Base-by-base conservation (phyloP, 2,797 vertebrate species). In the Chaunax sp. region DNA sequence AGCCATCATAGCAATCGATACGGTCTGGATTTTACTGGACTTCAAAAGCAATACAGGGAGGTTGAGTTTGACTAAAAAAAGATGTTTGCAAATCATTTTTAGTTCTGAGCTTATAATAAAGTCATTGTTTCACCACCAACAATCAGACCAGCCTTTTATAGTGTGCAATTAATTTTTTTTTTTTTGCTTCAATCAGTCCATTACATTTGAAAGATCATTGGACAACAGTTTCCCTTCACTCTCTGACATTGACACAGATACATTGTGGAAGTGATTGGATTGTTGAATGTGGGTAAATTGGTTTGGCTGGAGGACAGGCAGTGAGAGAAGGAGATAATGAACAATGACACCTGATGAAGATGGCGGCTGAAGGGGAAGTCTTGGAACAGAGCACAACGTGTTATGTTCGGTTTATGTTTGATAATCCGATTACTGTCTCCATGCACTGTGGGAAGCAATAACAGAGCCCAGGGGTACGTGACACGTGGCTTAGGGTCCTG, bases 231-330 rank as follows among this genome's bases (percentile, higher is more conserved):
- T 79, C 44, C 43, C 62, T 30, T 25, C 46, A 67, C 23, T 49
- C 62, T 51, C 47, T 78, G 82, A 87, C 90, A 81, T 46, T 86
- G 77, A 90, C 83, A 75, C 72, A 74, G 87, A 91, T 78, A 82
- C 78, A 90, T 86, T 72, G 72, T 69, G 54, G 72, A 66, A 65
- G 71, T 82, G 87, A 92, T 89, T 90, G 69, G 75, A 91, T 91
- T 89, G 83, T 68, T 78, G 67, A 59, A 71, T 81, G 70, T 75
- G 78, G 75, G 19, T 84, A 86, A 85, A 87, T 83, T 82, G 80
- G 76, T 84, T 86, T 85, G 77, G 68, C 80, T 75, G 61, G 79
- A 78, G 86, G 84, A 83, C 66, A 63, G 56, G 50, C 30, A 22
- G 70, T 75, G 71, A 64, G 75, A 66, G 69, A 73, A 84, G 69